A percentile compares a stretch with the other conserved stretches of the same genome.
phyloP scores from a whole-genome alignment of 2,888 invertebrate genomes.

The Campopleginae sp. region DNA sequence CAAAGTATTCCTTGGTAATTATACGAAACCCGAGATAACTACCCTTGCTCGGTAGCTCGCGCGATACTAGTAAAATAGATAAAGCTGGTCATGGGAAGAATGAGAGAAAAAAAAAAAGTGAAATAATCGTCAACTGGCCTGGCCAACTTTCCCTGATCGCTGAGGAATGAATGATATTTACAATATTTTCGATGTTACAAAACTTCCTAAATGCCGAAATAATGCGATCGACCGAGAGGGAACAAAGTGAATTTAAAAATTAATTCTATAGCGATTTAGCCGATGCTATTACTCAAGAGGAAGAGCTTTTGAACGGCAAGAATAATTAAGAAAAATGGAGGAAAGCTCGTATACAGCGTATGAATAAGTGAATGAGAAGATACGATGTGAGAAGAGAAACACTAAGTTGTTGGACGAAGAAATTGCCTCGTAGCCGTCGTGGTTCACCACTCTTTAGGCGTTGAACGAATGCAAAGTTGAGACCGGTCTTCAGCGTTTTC shows the following conservation, averaged over 20 bases:
- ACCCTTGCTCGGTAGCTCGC: constrained; percentile 24
- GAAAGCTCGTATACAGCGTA: not conserved
- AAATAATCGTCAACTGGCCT: not conserved
- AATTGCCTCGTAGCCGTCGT: constrained; percentile 57
- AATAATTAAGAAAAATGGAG: not conserved
- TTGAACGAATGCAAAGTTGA: constrained; percentile 64
- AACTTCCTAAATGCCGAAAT: not conserved
- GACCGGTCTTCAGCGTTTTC: constrained; percentile 40
- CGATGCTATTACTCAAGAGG: not conserved
- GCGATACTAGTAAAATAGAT: constrained; percentile 47
- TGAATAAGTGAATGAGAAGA: constrained; percentile 25
- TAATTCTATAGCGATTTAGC: not conserved
- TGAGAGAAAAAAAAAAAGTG: not conserved
- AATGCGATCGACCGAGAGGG: not conserved
- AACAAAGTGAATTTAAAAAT: not conserved
- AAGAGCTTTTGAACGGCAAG: not conserved
- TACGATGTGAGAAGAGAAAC: constrained; percentile 36
- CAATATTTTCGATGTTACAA: not conserved
- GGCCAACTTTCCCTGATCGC: not conserved
- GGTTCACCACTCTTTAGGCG: constrained; percentile 58
- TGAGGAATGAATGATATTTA: not conserved
- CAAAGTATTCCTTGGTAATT: constrained; percentile 65
- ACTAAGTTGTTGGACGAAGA: constrained; percentile 54
- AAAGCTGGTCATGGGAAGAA: constrained; percentile 10
- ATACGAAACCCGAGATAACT: constrained; percentile 57